Evolutionary conservation across 1,140 invertebrate genomes (phyloP).

Genomic region (Latrodectus geometricus): DNA sequence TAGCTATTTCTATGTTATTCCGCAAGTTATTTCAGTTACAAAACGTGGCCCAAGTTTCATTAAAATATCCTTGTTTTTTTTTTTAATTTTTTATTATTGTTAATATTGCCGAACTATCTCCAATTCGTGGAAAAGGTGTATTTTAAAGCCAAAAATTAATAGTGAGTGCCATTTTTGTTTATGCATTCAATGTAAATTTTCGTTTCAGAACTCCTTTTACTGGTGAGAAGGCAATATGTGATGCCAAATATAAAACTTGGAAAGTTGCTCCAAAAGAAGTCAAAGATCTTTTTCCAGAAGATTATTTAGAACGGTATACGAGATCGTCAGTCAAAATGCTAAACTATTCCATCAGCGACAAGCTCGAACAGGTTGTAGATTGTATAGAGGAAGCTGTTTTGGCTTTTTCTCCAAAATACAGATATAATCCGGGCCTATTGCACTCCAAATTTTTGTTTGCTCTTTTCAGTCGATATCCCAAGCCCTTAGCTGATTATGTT

Average conservation of each 20-base stretch:
- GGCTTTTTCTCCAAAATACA: constrained; percentile 44
- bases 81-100: too few species aligned
- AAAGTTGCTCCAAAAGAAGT: constrained; percentile 3
- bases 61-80: too few species aligned
- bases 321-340: not conserved
- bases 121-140: too few species aligned
- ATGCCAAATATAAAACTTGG: not conserved
- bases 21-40: too few species aligned
- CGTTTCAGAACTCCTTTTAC: constrained; percentile 17
- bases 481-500: not conserved
- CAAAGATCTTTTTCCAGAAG: not conserved
- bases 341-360: constrained; percentile 1
- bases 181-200: too few species aligned
- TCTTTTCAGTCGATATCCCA: not conserved
- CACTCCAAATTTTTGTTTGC: not conserved
- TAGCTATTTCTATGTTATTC: too few species aligned
- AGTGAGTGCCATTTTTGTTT: too few species aligned
- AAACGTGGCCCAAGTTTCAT: too few species aligned
- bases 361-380: constrained; percentile 34
- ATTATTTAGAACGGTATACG: not conserved
- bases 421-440: constrained; percentile 34
- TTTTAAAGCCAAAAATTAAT: too few species aligned
- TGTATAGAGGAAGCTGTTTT: constrained; percentile 43
- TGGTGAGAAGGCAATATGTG: not conserved
- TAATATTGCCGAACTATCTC: too few species aligned